Evolutionary conservation across 92 coral and sea anemone genomes (phyloP).

Genomic region (Bergia puertoricense): DNA sequence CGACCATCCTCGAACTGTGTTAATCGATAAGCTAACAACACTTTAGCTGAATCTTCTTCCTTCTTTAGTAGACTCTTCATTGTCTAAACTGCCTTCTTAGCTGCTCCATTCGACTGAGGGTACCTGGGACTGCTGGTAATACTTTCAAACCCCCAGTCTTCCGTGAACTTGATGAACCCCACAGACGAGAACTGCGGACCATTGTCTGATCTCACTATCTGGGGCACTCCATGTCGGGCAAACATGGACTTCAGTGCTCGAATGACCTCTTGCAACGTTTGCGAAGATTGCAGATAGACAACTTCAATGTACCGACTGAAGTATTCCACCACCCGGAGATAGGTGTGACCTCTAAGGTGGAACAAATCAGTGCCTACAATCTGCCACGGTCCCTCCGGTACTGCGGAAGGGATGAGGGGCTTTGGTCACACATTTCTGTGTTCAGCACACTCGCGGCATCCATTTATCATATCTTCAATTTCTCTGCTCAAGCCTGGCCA

Average conservation of each 20-base stretch:
- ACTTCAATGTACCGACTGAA: slow-evolving; percentile 41
- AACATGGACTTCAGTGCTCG: slow-evolving; percentile 24
- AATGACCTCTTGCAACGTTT: slow-evolving; percentile 26
- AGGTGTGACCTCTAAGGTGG: slow-evolving; percentile 29
- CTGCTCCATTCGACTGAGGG: slow-evolving; percentile 43
- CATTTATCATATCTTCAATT: slow-evolving; percentile 31
- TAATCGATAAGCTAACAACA: slow-evolving; percentile 9
- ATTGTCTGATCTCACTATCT: slow-evolving; percentile 35
- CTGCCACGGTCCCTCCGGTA: background rate
- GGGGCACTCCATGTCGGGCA: slow-evolving; percentile 34
- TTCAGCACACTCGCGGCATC: slow-evolving; percentile 39
- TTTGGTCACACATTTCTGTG: slow-evolving; percentile 36
- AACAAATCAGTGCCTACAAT: slow-evolving; percentile 4
- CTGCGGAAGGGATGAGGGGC: slow-evolving; percentile 25
- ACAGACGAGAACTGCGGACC: slow-evolving; percentile 31
- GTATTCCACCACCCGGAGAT: slow-evolving; percentile 34
- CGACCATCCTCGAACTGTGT: slow-evolving; percentile 24
- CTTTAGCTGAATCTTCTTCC: slow-evolving; percentile 32
- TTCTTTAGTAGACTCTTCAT: slow-evolving; percentile 34
- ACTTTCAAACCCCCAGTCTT: slow-evolving; percentile 35
- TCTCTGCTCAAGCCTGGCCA: slow-evolving; percentile 76
- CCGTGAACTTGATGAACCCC: slow-evolving; percentile 19
- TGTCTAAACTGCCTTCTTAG: slow-evolving; percentile 35
- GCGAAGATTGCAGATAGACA: background rate
- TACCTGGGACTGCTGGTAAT: slow-evolving; percentile 26